phyloP scores from a whole-genome alignment of 1,140 invertebrate genomes.

The Caenorhabditis latens region DNA sequence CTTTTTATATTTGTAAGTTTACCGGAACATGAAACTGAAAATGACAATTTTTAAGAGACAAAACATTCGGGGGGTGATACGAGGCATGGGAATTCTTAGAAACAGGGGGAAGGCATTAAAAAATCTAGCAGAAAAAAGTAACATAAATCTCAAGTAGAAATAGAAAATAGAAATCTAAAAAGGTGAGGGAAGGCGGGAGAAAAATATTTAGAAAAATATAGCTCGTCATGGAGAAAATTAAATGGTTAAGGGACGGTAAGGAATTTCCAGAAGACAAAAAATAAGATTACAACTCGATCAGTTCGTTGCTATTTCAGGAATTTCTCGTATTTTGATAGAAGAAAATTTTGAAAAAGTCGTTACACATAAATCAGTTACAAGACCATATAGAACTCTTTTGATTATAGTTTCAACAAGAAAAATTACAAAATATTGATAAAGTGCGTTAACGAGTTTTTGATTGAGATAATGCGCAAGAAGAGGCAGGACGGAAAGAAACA shows the following conservation, averaged over 20 bases:
- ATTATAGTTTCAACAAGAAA: background rate
- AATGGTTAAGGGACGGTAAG: background rate
- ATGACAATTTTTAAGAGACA: conserved; percentile 30
- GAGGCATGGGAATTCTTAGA: background rate
- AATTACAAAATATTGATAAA: too few species aligned
- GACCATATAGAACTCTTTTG: conserved; percentile 25
- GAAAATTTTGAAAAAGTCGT: background rate
- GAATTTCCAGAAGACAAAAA: background rate
- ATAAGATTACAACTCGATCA: background rate
- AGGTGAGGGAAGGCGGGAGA: background rate
- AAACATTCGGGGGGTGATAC: background rate
- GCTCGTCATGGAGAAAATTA: conserved; percentile 20
- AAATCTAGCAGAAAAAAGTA: background rate
- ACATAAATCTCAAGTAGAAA: background rate
- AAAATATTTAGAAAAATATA: background rate
- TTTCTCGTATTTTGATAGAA: conserved; percentile 26
- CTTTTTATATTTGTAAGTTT: background rate
- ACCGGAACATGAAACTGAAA: conserved; percentile 21
- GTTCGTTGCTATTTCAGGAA: conserved; percentile 29
- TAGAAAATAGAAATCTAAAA: background rate
- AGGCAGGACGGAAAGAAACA: conserved; percentile 22
- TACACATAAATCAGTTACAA: background rate
- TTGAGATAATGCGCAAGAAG: conserved; percentile 28
- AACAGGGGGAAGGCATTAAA: background rate
- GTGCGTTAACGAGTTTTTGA: background rate